Evolutionary conservation across 2,888 invertebrate genomes (phyloP), one percentile per base, ranked within the genome.

Genomic region (Drosophila pseudotakahashii): DNA sequence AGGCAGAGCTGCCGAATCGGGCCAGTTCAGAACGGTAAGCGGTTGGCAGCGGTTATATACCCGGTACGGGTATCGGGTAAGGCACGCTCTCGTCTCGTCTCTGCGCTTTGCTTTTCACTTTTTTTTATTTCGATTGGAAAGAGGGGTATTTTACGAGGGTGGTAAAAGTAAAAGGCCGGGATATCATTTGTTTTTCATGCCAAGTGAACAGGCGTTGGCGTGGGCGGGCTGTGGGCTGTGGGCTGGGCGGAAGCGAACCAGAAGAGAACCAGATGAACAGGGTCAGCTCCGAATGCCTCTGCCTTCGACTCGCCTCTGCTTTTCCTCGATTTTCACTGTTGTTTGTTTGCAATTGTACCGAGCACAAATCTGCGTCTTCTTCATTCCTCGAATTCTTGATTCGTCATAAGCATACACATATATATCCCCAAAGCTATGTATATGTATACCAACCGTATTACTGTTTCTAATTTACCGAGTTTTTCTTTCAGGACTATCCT

Each of bases 1-100:
- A 47, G 14, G 36, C 42, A 36, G 36, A 41, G 36, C 23, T 63
- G 57, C 76, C n/a, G 57, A 44, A 61, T 74, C 63, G 82, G 79
- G 70, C 80, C 80, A 83, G 83, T 85, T 78, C 55, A 59, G 81
- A 57, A 77, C 47, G 58, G 54, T 70, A 69, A 68, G 58, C 51
- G 51, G 44, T 34, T 50, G 32, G 37, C 48, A 60, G 54, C 51
- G 51, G 44, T 34, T 50, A 42, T 32, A 30, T 26, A 6, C 26
- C 41, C 30, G 45, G 48, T 11, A 16, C 37, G 61, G 44, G 41
- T 39, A 41, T 34, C 16, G 57, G 59, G 59, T 52, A 23, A 26
- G 32, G 16, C 23, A 30, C 45, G 30, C 45, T 47, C 45, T 30
- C 45, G 30, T 47, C 45, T 30, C 45, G 30, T 30, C 45, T 47